These are phyloP conservation scores for Pseudomyrmex dendroicus DNA, from an alignment of 1,140 invertebrate species.

Conservation along the genomic window DNA sequence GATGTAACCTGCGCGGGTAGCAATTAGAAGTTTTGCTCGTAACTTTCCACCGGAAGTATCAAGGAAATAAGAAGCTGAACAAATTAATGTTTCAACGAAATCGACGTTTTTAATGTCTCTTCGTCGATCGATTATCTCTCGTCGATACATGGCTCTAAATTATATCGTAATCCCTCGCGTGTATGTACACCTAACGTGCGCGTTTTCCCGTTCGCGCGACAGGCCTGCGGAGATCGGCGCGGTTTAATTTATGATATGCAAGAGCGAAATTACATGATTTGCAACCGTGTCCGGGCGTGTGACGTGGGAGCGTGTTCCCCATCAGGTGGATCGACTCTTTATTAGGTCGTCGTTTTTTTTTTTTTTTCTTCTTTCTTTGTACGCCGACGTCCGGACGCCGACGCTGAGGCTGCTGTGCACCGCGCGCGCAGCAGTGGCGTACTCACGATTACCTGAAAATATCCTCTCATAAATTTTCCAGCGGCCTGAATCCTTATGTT, in stretches of 20 bases:
- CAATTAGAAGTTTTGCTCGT: slow-evolving; percentile 29
- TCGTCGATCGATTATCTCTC: slow-evolving; percentile 26
- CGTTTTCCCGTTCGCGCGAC: background rate
- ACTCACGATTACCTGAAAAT: slow-evolving; percentile 45
- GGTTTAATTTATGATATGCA: slow-evolving; percentile 52
- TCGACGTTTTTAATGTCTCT: slow-evolving; percentile 14
- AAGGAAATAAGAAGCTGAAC: slow-evolving; percentile 8
- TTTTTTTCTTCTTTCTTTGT: slow-evolving; percentile 33
- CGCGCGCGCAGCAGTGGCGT: background rate
- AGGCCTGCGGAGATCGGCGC: background rate
- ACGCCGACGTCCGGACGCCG: background rate
- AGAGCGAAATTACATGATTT: slow-evolving; percentile 33
- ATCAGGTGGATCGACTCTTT: slow-evolving; percentile 26
- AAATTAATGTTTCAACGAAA: slow-evolving; percentile 7
- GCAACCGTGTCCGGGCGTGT: slow-evolving; percentile 3
- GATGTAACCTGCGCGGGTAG: background rate
- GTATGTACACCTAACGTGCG: too few species aligned
- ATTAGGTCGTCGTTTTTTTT: slow-evolving; percentile 15
- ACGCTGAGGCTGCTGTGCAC: background rate
- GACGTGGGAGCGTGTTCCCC: background rate
- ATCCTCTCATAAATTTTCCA: slow-evolving; percentile 58
- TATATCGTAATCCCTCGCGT: background rate
- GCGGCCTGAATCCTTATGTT: slow-evolving; percentile 44
- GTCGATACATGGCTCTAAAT: slow-evolving; percentile 1
- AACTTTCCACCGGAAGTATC: slow-evolving; percentile 5